Evolutionary conservation across 2,113 vertebrate species (phyloP).

Genomic region (Elanoides forficatus): DNA sequence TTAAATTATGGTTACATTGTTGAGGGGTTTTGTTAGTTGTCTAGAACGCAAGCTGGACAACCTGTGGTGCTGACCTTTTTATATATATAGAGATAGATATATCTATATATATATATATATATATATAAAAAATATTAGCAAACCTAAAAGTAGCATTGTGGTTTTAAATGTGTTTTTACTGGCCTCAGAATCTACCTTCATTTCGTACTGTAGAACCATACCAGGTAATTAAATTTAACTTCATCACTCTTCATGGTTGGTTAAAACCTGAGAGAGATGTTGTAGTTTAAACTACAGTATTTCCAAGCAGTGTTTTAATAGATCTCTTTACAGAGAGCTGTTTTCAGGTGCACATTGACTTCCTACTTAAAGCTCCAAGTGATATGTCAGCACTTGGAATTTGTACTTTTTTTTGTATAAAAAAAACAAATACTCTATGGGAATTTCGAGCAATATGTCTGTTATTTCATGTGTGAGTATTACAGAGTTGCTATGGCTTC

Average conservation of each 20-base stretch:
- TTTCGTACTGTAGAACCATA: constrained; percentile 80
- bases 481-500: constrained; percentile 67
- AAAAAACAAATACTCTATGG: constrained; percentile 62
- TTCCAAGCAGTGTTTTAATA: constrained; percentile 73
- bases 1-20: constrained; percentile 71
- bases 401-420: constrained; percentile 77
- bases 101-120: constrained; percentile 39
- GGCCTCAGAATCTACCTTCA: constrained; percentile 80
- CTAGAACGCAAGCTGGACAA: constrained; percentile 64
- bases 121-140: constrained; percentile 46
- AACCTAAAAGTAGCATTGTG: constrained; percentile 77
- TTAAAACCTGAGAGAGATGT: constrained; percentile 50
- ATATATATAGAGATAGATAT: constrained; percentile 60
- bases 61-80: constrained; percentile 79
- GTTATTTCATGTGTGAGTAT: constrained; percentile 71
- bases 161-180: constrained; percentile 76
- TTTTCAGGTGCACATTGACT: constrained; percentile 78
- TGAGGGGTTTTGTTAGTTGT: constrained; percentile 70
- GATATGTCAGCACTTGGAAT: constrained; percentile 75
- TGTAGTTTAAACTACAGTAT: constrained; percentile 63
- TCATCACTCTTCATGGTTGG: constrained; percentile 43
- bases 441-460: constrained; percentile 80
- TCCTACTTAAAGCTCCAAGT: constrained; percentile 75
- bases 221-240: constrained; percentile 73
- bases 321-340: constrained; percentile 65